Base-by-base conservation (phyloP, 2,797 vertebrate species). In the Notolabrus celidotus region DNA sequence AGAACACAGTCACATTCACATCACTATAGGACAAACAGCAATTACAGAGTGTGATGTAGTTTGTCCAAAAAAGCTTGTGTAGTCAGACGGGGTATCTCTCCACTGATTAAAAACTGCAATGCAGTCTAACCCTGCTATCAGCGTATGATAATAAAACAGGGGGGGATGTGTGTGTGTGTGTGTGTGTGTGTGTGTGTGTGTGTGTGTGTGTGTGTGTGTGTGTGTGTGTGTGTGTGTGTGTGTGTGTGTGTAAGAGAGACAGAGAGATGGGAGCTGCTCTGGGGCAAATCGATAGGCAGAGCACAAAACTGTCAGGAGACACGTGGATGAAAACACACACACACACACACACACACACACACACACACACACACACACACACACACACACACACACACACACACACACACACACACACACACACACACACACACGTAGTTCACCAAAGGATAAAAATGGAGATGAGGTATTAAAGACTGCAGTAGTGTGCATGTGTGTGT, bases 61-160 rank as follows among this genome's bases (percentile, higher is more conserved):
- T 73, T 53, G 34, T 60, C 67, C 19, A 56, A 69, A 77, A 76
- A 53, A 59, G 59, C 71, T 74, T 80, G 64, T 63, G 76, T 15
- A 66, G 74, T 72, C 77, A 76, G 69, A 81, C 51, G 29, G 56
- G 43, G 47, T 61, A 65, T 72, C 59, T 51, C 17, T 55, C 7
- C 51, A 29, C 43, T 83, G 74, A 89, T 76, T 88, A 84, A 89
- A 86, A 83, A 82, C 72, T 60, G 77, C 77, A 83, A 61, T 80
- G 79, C 68, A 58, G 76, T 67, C 67, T 70, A 54, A 80, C 49
- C 29, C 65, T 41, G 71, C 72, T 59, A 78, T 85, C 83, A 81
- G 84, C 55, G 61, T 79, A 74, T 77, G 71, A 85, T 76, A 71
- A 83, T 72, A 80, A 74, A 74, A 79, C 22, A 12, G 34, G 11